Evolutionary conservation across 30 jellyfish, hydroid and myxozoan species (phyloP).

Genomic region (Haliclystus octoradiatus): DNA sequence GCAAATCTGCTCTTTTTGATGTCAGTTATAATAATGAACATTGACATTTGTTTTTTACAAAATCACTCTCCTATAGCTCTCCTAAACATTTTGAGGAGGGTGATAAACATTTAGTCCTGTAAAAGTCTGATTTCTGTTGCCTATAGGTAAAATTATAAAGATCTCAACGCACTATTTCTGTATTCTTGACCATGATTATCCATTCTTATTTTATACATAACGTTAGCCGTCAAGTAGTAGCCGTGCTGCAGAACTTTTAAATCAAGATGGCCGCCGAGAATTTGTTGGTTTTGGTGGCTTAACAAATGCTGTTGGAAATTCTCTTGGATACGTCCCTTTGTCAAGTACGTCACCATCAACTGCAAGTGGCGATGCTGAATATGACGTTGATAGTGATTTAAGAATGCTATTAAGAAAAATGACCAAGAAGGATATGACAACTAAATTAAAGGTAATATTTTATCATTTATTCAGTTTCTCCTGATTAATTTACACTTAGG

Average conservation of each 20-base stretch:
- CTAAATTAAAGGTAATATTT: slow-evolving; percentile 44
- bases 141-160: too few relatives aligned
- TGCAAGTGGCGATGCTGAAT: slow-evolving; percentile 29
- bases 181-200: too few relatives aligned
- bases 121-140: too few relatives aligned
- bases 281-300: slow-evolving; percentile 73
- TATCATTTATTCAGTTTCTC: neutral
- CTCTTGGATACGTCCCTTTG: slow-evolving; percentile 71
- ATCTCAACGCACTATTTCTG: too few relatives aligned
- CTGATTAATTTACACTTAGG: too few relatives aligned
- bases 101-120: too few relatives aligned
- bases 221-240: slow-evolving; percentile 94
- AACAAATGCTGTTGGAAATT: slow-evolving; percentile 51
- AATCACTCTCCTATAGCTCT: too few relatives aligned
- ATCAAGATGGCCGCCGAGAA: slow-evolving; percentile 56
- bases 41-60: too few relatives aligned
- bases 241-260: slow-evolving; percentile 71
- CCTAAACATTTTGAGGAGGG: too few relatives aligned
- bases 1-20: too few relatives aligned
- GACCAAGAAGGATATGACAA: slow-evolving; percentile 72
- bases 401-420: slow-evolving; percentile 73
- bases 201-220: too few relatives aligned
- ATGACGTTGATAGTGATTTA: slow-evolving; percentile 52
- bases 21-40: too few relatives aligned
- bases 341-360: slow-evolving; percentile 1